Base-by-base conservation (phyloP, 2,797 vertebrate species). In the Botia almorhae region DNA sequence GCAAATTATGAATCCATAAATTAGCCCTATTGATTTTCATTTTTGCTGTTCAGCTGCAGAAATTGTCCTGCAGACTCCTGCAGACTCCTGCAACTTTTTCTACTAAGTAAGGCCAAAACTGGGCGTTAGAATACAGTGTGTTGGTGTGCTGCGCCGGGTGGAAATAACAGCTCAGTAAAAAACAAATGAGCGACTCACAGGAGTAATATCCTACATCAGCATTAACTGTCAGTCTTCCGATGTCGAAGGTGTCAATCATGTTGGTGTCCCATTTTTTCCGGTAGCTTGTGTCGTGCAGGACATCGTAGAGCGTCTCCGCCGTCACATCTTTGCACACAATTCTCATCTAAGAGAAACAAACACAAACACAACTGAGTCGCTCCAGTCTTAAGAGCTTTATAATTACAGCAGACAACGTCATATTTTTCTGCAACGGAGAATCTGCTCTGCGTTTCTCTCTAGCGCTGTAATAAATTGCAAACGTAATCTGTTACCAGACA, bases 201-300 rank as follows among this genome's bases (percentile, higher is more conserved):
- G 95, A 96, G 85, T 96, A 97, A 84, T 96, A 96, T 76, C 94
- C 96, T 1, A 96, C 93, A 2, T 96, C 95, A 0, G 95, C 90
- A 4, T 97, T 97, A 74, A 92, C 94, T 0, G 94, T 95, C 86
- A 96, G 94, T 26, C 91, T 87, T 14, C 94, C 96, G 5, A 96
- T 96, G 89, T 97, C 96, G 0, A 93, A 93, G 12, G 95, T 96
- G 86, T 96, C 94, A 0, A 96, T 95, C 94, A 97, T 95, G 89
- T 96, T 95, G 0, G 90, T 87, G 90, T 96, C 94, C 95, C 95
- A 95, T 83, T 96, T 95, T 87, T 83, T 94, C 56, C 94, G 92
- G 88, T 95, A 95, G 88, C 83, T 89, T 63, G 92, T 95, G 90
- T 96, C 95, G 0, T 95, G 94, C 81, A 95, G 92, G 78, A 95